Conservation (phyloP, 2,113 vertebrate species). For the Reinhardtius hippoglossoides region DNA sequence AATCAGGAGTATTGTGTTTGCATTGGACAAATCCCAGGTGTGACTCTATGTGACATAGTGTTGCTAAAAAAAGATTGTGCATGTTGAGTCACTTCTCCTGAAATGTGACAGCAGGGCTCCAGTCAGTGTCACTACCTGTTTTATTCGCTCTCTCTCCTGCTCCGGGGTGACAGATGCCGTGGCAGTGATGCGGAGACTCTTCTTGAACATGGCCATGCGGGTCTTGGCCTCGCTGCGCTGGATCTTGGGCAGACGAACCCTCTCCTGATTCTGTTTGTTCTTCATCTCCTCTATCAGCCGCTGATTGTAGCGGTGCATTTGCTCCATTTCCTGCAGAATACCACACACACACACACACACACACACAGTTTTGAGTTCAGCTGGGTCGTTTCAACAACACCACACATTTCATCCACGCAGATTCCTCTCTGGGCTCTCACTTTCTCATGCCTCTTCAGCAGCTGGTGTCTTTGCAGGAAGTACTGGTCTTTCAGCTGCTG, state of each 20-base stretch:
- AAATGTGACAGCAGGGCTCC: not conserved
- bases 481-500: conserved; percentile 99
- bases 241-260: conserved; percentile 95
- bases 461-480: conserved; percentile 98
- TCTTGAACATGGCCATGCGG: conserved; percentile 99
- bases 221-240: conserved; percentile 97
- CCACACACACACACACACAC: not conserved
- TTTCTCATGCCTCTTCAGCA: conserved; percentile 98
- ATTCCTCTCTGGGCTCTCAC: conserved; percentile 72
- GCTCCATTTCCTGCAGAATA: conserved; percentile 91
- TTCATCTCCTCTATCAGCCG: conserved; percentile 95
- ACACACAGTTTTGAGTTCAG: not conserved
- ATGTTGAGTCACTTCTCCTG: not conserved
- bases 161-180: conserved; percentile 91
- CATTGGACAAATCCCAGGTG: not conserved
- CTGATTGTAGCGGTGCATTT: conserved; percentile 98
- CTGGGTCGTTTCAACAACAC: not conserved
- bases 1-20: not conserved
- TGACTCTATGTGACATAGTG: not conserved
- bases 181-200: conserved; percentile 95
- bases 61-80: not conserved
- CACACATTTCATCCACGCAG: rapidly evolving
- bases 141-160: conserved; percentile 96
- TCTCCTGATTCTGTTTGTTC: conserved; percentile 94
- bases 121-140: conserved; percentile 84